These are phyloP conservation scores for Aethina tumida DNA, from an alignment of 1,140 invertebrate species.

Conservation along the genomic window DNA sequence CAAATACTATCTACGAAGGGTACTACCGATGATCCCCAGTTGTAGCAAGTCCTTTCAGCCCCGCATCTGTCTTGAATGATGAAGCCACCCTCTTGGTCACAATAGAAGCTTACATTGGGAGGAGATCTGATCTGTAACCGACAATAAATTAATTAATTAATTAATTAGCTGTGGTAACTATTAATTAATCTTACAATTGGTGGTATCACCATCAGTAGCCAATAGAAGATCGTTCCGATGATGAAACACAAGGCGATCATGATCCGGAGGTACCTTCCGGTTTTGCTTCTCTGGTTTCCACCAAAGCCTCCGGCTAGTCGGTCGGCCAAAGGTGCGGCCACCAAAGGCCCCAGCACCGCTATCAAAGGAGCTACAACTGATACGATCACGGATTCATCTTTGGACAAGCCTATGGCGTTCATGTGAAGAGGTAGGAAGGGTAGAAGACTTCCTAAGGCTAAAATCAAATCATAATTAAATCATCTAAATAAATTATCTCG, in stretches of 20 bases:
- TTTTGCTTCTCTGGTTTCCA: slow-evolving; percentile 31
- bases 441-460: slow-evolving; percentile 65
- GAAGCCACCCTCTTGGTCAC: slow-evolving; percentile 50
- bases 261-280: slow-evolving; percentile 46
- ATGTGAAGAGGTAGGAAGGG: slow-evolving; percentile 68
- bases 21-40: slow-evolving; percentile 38
- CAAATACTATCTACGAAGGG: not conserved
- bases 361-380: slow-evolving; percentile 63
- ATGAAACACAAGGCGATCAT: slow-evolving; percentile 58
- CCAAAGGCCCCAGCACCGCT: slow-evolving; percentile 56
- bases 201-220: slow-evolving; percentile 53
- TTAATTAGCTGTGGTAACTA: not conserved
- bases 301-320: slow-evolving; percentile 42
- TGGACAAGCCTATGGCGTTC: slow-evolving; percentile 53
- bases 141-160: slow-evolving; percentile 5
- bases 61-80: slow-evolving; percentile 59
- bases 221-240: slow-evolving; percentile 55
- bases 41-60: slow-evolving; percentile 48
- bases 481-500: slow-evolving; percentile 29
- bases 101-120: slow-evolving; percentile 52
- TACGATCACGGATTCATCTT: slow-evolving; percentile 57
- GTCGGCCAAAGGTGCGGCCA: slow-evolving; percentile 59
- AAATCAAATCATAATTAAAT: slow-evolving; percentile 22
- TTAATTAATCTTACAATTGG: slow-evolving; percentile 38
- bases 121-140: slow-evolving; percentile 42